phyloP scores from a whole-genome alignment of 30 jellyfish, hydroid and myxozoan genomes.

The Hydractinia symbiolongicarpus region DNA sequence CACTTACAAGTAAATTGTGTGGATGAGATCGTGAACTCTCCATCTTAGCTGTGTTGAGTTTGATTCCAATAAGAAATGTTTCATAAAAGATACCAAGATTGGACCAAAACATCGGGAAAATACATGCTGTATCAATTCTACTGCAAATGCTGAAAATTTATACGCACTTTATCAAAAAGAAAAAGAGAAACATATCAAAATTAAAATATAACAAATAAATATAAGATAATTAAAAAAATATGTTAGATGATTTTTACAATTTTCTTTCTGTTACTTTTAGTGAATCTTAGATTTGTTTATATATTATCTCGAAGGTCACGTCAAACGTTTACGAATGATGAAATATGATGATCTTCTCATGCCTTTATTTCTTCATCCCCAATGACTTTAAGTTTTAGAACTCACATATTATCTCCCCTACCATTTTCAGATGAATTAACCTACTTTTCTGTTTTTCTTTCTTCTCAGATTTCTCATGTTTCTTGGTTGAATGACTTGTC shows the following conservation, averaged over 20 bases:
- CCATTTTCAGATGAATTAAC: not conserved
- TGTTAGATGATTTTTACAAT: too few relatives aligned
- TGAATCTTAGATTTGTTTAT: too few relatives aligned
- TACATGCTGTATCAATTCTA: conserved; percentile 39
- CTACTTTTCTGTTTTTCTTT: conserved; percentile 28
- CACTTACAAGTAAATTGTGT: conserved; percentile 65
- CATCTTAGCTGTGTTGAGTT: conserved; percentile 81
- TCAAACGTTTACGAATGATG: too few relatives aligned
- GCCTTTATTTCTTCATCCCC: too few relatives aligned
- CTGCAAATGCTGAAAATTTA: conserved; percentile 15
- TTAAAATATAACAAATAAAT: not conserved
- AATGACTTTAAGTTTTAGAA: too few relatives aligned
- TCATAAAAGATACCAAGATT: conserved; percentile 46
- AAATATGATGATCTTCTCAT: too few relatives aligned
- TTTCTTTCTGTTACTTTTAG: too few relatives aligned
- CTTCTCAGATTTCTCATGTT: conserved; percentile 18
- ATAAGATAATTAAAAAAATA: too few relatives aligned
- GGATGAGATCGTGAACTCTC: conserved; percentile 79
- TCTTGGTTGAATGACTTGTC: conserved; percentile 20
- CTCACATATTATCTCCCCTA: too few relatives aligned
- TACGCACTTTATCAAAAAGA: too few relatives aligned
- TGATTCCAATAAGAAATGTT: conserved; percentile 69
- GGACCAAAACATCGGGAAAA: conserved; percentile 66
- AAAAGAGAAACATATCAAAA: not conserved
- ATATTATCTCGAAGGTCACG: too few relatives aligned